Percentiles rank a stretch among this genome's conserved stretches.
Evolutionary conservation across 2,113 vertebrate species (phyloP).

Genomic region (Nerophis ophidion): DNA sequence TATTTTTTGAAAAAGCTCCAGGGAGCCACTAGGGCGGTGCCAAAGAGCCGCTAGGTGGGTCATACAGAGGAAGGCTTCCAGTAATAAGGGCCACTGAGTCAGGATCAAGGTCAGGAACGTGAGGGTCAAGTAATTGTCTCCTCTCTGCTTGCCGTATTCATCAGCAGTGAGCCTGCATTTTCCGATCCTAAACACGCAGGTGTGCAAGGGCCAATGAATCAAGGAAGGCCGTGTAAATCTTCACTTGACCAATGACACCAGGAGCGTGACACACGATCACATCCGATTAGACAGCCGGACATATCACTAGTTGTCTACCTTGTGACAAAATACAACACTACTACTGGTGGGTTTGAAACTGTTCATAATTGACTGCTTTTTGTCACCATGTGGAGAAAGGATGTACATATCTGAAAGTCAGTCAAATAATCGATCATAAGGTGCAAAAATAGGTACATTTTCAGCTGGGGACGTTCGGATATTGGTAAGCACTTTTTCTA

Average conservation of each 20-base stretch:
- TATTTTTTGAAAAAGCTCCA: too few species aligned
- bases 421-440: too few species aligned
- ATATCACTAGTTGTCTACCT: slow-evolving; percentile 10
- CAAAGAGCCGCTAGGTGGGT: slow-evolving; percentile 1
- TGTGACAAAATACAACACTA: not conserved
- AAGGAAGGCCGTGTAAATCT: slow-evolving; percentile 47
- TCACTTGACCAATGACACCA: slow-evolving; percentile 20
- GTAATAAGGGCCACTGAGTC: slow-evolving; percentile 42
- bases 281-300: slow-evolving; percentile 21
- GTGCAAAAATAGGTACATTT: too few species aligned
- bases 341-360: not conserved
- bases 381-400: not conserved
- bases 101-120: slow-evolving; percentile 32
- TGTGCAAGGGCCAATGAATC: slow-evolving; percentile 50
- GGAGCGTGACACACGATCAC: slow-evolving; percentile 39
- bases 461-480: too few species aligned
- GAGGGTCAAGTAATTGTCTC: slow-evolving; percentile 46
- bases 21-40: too few species aligned
- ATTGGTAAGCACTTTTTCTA: too few species aligned
- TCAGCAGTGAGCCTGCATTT: slow-evolving; percentile 23
- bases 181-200: slow-evolving; percentile 42
- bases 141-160: slow-evolving; percentile 24
- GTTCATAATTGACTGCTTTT: not conserved
- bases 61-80: slow-evolving; percentile 14
- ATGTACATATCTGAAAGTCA: too few species aligned